These are phyloP conservation scores for Marronus borbonicus DNA, from an alignment of 2,888 invertebrate genomes.

Conservation along the genomic window DNA sequence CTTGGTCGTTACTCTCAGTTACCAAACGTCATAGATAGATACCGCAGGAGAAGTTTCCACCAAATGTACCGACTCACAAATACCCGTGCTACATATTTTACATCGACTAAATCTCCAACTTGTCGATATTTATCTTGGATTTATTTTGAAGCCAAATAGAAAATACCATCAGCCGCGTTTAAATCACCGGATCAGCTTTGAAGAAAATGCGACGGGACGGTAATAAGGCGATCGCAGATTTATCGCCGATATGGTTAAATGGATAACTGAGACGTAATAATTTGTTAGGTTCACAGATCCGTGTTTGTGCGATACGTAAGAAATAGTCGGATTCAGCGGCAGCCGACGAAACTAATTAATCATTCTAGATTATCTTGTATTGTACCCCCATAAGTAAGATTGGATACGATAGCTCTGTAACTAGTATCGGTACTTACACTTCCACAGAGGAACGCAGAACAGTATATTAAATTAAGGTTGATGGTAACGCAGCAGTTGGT, in stretches of 20 bases:
- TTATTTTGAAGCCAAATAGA: conserved; percentile 46
- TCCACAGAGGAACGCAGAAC: not conserved
- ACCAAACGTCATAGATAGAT: conserved; percentile 36
- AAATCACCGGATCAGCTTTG: conserved; percentile 42
- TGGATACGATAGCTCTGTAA: not conserved
- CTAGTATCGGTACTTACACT: not conserved
- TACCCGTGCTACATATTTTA: conserved; percentile 36
- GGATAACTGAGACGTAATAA: conserved; percentile 29
- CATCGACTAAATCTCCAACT: conserved; percentile 37
- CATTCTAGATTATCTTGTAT: conserved; percentile 22
- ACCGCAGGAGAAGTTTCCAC: conserved; percentile 14
- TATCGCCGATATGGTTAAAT: conserved; percentile 40
- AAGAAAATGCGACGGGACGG: conserved; percentile 35
- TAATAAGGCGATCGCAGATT: conserved; percentile 46
- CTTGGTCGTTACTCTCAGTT: conserved; percentile 20
- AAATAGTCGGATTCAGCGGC: not conserved
- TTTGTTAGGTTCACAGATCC: conserved; percentile 15
- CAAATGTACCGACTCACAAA: conserved; percentile 19
- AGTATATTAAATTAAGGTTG: not conserved
- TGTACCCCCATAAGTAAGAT: not conserved
- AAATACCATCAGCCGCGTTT: conserved; percentile 33
- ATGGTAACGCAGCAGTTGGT: not conserved
- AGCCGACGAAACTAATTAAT: conserved; percentile 17
- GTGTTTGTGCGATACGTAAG: not conserved
- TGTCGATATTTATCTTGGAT: conserved; percentile 45